Percentiles rank a stretch among this genome's conserved stretches.
These are phyloP conservation scores for Enteromius paludinosus DNA, from an alignment of 2,797 vertebrate species.

Conservation along the genomic window DNA sequence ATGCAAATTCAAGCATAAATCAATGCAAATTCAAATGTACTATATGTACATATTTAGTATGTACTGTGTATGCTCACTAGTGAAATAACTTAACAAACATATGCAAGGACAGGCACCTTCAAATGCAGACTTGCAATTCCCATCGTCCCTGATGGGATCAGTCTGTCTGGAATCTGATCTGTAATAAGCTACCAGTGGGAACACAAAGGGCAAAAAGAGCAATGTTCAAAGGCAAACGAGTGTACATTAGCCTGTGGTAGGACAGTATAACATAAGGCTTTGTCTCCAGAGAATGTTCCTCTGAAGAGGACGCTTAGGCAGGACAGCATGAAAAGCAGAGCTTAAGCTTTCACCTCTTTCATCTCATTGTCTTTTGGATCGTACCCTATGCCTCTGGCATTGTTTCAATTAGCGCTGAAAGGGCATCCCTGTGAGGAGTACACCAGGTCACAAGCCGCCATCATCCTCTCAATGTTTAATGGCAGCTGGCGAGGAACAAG, in stretches of 20 bases:
- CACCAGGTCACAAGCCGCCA: slow-evolving; percentile 14
- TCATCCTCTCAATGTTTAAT: slow-evolving; percentile 55
- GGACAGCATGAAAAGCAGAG: background rate
- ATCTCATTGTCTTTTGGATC: slow-evolving; percentile 55
- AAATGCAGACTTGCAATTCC: slow-evolving; percentile 34
- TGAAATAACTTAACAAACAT: background rate
- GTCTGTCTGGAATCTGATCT: slow-evolving; percentile 36
- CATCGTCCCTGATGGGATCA: slow-evolving; percentile 22
- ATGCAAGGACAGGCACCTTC: slow-evolving; percentile 26
- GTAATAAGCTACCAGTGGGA: slow-evolving; percentile 31
- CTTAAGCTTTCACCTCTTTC: slow-evolving; percentile 51
- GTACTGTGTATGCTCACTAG: background rate
- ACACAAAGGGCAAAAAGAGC: slow-evolving; percentile 11
- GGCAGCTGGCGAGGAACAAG: slow-evolving; percentile 44
- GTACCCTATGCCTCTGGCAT: slow-evolving; percentile 47
- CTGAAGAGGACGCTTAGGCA: background rate
- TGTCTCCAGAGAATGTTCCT: background rate
- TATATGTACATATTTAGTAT: background rate
- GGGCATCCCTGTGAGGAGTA: slow-evolving; percentile 51
- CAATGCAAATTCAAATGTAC: background rate
- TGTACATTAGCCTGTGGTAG: slow-evolving; percentile 25
- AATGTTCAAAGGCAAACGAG: slow-evolving; percentile 15
- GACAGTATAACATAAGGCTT: slow-evolving; percentile 29
- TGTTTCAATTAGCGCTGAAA: slow-evolving; percentile 62
- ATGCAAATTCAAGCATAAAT: background rate